Conservation (phyloP, 37 sponge, comb jelly and placozoan genomes). For the Haliclona indistincta region DNA sequence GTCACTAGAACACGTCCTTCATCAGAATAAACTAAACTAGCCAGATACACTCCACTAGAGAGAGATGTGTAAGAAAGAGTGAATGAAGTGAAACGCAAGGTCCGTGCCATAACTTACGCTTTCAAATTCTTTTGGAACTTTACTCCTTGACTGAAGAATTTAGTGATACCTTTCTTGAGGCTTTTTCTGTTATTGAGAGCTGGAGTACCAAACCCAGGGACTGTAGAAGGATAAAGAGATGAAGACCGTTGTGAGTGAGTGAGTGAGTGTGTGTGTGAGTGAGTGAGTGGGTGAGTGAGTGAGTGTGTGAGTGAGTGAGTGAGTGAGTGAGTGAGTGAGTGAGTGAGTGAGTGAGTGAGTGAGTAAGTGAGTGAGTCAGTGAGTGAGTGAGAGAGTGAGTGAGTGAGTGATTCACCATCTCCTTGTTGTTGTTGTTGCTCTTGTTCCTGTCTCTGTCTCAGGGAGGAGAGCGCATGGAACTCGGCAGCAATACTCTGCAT, state of each 20-base stretch:
- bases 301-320: conserved; percentile 49
- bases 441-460: neutral
- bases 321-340: conserved; percentile 43
- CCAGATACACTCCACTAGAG: conserved; percentile 68
- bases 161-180: conserved; percentile 54
- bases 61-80: neutral
- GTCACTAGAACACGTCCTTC: conserved; percentile 63
- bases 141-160: conserved; percentile 42
- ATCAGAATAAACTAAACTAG: conserved; percentile 55
- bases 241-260: neutral
- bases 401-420: neutral
- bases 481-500: conserved; percentile 52
- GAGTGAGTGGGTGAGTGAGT: conserved; percentile 15
- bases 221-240: too few relatives aligned
- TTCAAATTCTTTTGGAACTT: conserved; percentile 62
- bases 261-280: conserved; percentile 46
- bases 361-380: conserved; percentile 29
- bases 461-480: conserved; percentile 13
- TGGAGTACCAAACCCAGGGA: conserved; percentile 4
- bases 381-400: conserved; percentile 19
- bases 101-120: conserved; percentile 38
- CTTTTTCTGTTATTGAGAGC: neutral
- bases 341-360: conserved; percentile 61
- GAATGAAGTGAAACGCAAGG: neutral
- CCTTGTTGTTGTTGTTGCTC: neutral